Evolutionary conservation across 2,888 invertebrate genomes (phyloP).

Genomic region (Pheosia gnoma): DNA sequence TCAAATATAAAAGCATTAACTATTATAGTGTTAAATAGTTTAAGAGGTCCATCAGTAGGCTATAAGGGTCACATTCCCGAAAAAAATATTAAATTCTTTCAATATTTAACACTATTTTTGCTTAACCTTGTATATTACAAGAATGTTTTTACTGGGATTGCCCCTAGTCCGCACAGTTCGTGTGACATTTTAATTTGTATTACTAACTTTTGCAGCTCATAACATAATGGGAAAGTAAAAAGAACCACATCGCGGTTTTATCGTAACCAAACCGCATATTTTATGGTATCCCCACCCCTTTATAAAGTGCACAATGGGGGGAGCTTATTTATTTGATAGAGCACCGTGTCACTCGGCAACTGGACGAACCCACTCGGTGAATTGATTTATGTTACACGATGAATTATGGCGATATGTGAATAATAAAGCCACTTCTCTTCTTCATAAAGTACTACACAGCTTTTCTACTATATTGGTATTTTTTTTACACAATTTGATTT

Average conservation of each 20-base stretch:
- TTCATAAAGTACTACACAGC: background rate
- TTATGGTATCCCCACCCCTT: constrained; percentile 43
- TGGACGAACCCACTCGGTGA: background rate
- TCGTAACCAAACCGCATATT: constrained; percentile 48
- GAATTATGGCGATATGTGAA: constrained; percentile 1
- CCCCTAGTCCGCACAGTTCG: too few relatives aligned
- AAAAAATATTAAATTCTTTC: too few relatives aligned
- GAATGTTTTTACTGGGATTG: too few relatives aligned
- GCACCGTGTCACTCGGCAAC: constrained; percentile 19
- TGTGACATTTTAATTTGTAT: background rate
- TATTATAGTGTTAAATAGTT: too few relatives aligned
- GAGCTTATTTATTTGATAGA: constrained; percentile 44
- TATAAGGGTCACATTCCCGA: too few relatives aligned
- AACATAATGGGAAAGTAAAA: constrained; percentile 27
- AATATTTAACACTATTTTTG: too few relatives aligned
- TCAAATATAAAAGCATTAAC: too few relatives aligned
- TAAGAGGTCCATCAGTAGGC: too few relatives aligned
- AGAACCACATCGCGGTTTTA: constrained; percentile 41
- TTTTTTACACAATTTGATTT: background rate
- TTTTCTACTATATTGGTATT: background rate
- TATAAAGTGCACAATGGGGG: constrained; percentile 41
- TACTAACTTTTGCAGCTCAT: constrained; percentile 18
- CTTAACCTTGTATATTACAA: too few relatives aligned
- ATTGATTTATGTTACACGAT: constrained; percentile 14
- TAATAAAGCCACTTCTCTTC: background rate